These are phyloP conservation scores for Drosophila neonasuta DNA, from an alignment of 2,888 invertebrate genomes.

Conservation along the genomic window DNA sequence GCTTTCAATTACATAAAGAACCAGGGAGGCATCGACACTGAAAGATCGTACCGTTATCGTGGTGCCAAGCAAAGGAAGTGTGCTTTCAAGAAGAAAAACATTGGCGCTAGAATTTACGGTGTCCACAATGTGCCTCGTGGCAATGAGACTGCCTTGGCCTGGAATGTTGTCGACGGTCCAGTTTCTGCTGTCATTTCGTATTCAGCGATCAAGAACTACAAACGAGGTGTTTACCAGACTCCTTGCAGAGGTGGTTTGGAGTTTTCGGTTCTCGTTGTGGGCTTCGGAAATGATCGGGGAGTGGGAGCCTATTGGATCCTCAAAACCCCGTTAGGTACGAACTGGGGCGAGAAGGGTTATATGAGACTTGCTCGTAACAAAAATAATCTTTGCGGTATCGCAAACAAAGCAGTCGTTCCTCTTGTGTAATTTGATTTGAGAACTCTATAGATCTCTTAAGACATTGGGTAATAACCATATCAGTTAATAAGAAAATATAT, in stretches of 20 bases:
- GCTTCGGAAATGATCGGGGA: conserved; percentile 21
- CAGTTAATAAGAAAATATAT: no score
- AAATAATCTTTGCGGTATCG: conserved; percentile 35
- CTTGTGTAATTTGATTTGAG: no score
- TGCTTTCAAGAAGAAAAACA: background rate
- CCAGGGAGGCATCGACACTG: conserved; percentile 22
- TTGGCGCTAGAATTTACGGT: conserved; percentile 16
- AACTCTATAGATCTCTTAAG: no score
- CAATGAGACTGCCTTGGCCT: conserved; percentile 25
- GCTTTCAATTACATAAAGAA: conserved; percentile 12
- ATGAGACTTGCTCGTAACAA: conserved; percentile 34
- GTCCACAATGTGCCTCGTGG: background rate
- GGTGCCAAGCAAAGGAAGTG: conserved; percentile 12
- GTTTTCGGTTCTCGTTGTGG: conserved; percentile 37
- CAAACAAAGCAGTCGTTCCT: conserved; percentile 24
- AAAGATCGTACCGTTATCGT: conserved; percentile 34
- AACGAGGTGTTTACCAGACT: conserved; percentile 16
- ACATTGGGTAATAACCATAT: no score
- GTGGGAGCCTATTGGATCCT: conserved; percentile 38
- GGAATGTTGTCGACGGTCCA: conserved; percentile 18
- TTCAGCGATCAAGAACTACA: conserved; percentile 10
- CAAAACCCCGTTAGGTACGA: conserved; percentile 24
- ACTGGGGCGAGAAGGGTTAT: conserved; percentile 38
- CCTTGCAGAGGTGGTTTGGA: conserved; percentile 8
- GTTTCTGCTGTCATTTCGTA: conserved; percentile 33